Evolutionary conservation across 1,140 invertebrate species (phyloP), one percentile per base, ranked within the genome.

Genomic region (Micrasema longulum): DNA sequence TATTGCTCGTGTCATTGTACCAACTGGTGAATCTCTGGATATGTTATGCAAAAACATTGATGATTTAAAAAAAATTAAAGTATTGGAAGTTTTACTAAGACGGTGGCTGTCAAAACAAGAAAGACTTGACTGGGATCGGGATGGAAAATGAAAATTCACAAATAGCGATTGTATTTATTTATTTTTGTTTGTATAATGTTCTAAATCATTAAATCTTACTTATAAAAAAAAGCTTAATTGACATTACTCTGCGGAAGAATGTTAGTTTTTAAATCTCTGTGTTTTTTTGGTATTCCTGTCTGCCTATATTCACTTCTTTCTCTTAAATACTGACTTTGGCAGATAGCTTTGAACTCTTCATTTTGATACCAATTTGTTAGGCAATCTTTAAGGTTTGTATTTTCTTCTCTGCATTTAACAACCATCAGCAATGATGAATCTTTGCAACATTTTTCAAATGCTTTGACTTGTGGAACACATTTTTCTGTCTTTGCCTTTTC

Each of bases 241-340:
- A 50, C 26, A 48, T 10, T 50, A 50, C 31, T 23, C 18, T 43
- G 6, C 31, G 6, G 18, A n/a, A n/a, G n/a, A n/a, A n/a, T n/a
- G n/a, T n/a, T n/a, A n/a, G n/a, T n/a, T n/a, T n/a, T n/a, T n/a
- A n/a, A n/a, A n/a, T n/a, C n/a, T n/a, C n/a, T n/a, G n/a, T 84
- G 79, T 72, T 88, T 88, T 79, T 90, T 89, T 53, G 86, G 82
- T 41, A 93, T 87, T 18, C 95, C 95, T 50, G 93, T 95, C 77
- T 86, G 84, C 80, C 95, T 88, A 77, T 90, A 97, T 81, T 95
- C 90, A 73, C 89, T 89, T 78, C 95, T 87, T 82, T 96, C 91
- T 23, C 89, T 78, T 75, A 97, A 85, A 86, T 97, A 97, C 80
- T 93, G 87, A 76, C 93, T 82, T 69, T 84, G 92, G 78, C 94